A percentile compares a stretch with the other conserved stretches of the same genome.
Evolutionary conservation across 2,797 vertebrate genomes (phyloP).

Genomic region (Sphaeramia orbicularis): DNA sequence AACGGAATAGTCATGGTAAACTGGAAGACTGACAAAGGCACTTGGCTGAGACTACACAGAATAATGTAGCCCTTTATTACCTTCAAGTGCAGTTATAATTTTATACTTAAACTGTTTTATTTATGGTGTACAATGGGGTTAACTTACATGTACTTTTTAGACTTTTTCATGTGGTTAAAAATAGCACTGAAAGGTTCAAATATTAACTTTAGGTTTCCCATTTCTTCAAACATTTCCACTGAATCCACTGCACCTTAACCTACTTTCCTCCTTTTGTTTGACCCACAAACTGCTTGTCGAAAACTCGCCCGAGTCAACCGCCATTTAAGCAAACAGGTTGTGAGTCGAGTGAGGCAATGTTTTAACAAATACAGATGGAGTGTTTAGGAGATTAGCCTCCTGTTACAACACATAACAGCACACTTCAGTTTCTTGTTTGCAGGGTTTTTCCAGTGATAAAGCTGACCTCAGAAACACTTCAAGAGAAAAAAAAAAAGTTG

Average conservation of each 20-base stretch:
- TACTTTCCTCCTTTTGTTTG: conserved; percentile 34
- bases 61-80: conserved; percentile 16
- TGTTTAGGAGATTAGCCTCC: conserved; percentile 77
- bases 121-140: background rate
- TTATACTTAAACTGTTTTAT: background rate
- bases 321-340: conserved; percentile 63
- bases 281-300: conserved; percentile 42
- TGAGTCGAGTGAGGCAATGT: conserved; percentile 58
- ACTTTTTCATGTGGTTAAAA: too few relatives aligned
- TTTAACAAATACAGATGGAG: conserved; percentile 77
- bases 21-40: conserved; percentile 42
- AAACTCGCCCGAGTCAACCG: conserved; percentile 46
- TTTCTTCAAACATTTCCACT: too few relatives aligned
- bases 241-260: conserved; percentile 25
- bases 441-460: conserved; percentile 61
- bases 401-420: conserved; percentile 70
- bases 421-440: conserved; percentile 70
- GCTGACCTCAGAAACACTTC: conserved; percentile 64
- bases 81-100: background rate
- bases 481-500: conserved; percentile 50
- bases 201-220: too few relatives aligned
- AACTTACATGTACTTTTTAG: too few relatives aligned
- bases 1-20: conserved; percentile 58
- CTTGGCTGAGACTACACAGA: conserved; percentile 13
- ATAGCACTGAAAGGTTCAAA: too few relatives aligned